A percentile compares a stretch with the other conserved stretches of the same genome.
Evolutionary conservation across 1,140 invertebrate genomes (phyloP).

Genomic region (Phymorhynchus buccinoides): DNA sequence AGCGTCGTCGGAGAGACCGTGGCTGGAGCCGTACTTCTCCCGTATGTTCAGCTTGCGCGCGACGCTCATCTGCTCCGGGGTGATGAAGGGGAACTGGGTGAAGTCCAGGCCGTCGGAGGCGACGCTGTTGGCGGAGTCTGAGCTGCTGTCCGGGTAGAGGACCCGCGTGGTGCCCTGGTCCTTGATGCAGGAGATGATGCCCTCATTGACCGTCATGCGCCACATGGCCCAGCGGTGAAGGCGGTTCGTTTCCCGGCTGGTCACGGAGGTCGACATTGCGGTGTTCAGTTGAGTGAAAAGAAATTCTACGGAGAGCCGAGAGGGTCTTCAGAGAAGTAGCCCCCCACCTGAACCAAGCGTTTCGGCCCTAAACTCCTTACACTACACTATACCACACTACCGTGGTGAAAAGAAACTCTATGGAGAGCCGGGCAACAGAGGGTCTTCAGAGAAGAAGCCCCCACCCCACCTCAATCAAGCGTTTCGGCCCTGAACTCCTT

Average conservation of each 20-base stretch:
- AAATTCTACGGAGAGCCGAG: background rate
- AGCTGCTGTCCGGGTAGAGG: background rate
- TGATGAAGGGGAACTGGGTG: constrained; percentile 9
- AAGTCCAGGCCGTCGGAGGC: background rate
- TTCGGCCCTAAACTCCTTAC: background rate
- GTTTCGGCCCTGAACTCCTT: no score
- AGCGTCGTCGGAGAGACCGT: constrained; percentile 31
- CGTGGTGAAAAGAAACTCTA: background rate
- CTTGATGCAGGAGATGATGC: constrained; percentile 24
- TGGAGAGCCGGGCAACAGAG: background rate
- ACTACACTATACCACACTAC: background rate
- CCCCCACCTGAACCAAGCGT: background rate
- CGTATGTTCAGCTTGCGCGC: constrained; percentile 19
- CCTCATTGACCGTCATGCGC: constrained; percentile 37
- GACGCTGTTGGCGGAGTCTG: background rate
- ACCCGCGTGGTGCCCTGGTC: background rate
- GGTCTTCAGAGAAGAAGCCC: background rate
- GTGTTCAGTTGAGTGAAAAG: background rate
- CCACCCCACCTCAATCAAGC: no score
- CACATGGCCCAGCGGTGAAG: constrained; percentile 40
- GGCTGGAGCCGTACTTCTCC: constrained; percentile 27
- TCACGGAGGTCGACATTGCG: background rate
- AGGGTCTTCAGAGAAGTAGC: background rate
- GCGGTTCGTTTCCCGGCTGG: constrained; percentile 20
- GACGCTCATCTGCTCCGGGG: constrained; percentile 11